Evolutionary conservation across 2,888 invertebrate species (phyloP).

Genomic region (Cheilosia scutellata): DNA sequence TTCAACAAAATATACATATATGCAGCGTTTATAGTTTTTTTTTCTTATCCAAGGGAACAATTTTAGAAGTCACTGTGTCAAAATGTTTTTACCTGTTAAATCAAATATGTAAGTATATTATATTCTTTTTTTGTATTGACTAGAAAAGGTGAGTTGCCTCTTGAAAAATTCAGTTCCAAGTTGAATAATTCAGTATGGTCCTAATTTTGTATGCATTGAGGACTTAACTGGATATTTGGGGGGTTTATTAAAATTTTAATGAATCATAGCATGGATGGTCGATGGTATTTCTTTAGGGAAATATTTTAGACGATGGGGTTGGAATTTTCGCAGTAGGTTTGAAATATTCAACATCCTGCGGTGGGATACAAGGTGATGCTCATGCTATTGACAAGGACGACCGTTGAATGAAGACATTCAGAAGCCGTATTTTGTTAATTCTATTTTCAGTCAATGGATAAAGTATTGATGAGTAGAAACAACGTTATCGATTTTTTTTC

Average conservation of each 20-base stretch:
- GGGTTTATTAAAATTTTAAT: conserved; percentile 21
- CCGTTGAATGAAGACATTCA: too few relatives aligned
- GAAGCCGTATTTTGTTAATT: too few relatives aligned
- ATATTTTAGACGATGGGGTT: not conserved
- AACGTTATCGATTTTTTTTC: too few relatives aligned
- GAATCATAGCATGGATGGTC: not conserved
- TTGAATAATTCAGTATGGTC: conserved; percentile 45
- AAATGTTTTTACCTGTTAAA: conserved; percentile 84
- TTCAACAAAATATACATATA: conserved; percentile 8
- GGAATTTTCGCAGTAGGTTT: not conserved
- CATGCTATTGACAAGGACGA: not conserved
- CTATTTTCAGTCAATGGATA: too few relatives aligned
- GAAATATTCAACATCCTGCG: conserved; percentile 4
- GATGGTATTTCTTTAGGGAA: conserved; percentile 6
- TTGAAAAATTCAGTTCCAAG: not conserved
- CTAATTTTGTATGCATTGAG: conserved; percentile 19
- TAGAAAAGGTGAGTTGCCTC: not conserved
- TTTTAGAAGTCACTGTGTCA: conserved; percentile 46
- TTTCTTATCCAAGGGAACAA: conserved; percentile 54
- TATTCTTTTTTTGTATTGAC: not conserved
- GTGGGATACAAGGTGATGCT: not conserved
- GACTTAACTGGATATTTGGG: not conserved
- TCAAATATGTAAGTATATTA: conserved; percentile 82
- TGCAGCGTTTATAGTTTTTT: conserved; percentile 51
- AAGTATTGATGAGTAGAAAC: too few relatives aligned